Evolutionary conservation across 2,113 vertebrate genomes (phyloP), one percentile per base, ranked within the genome.

Genomic region (Alectura lathami): DNA sequence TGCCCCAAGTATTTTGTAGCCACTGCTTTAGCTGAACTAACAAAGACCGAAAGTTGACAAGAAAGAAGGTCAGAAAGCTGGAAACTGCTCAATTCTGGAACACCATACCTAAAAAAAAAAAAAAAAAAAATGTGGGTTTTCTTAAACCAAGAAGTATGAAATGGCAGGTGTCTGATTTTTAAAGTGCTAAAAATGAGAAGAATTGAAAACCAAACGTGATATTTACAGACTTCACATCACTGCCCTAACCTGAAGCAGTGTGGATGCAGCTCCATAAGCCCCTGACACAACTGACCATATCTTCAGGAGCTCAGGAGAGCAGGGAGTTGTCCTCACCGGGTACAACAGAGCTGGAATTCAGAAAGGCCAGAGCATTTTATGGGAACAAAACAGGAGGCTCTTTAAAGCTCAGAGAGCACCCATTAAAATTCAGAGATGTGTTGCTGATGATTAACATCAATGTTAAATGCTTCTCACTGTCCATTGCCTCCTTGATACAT

Each of bases 391-490:
- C 16, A 94, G 50, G 18, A 84, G 45, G 17, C 9, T 74, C 75
- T 85, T 81, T 60, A 82, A 78, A 88, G 70, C 79, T 82, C 66
- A 82, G 40, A 32, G 64, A 51, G 27, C 48, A n/a, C 45, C 90
- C 66, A 78, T 78, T 74, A 85, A 85, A 95, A 92, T 91, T 82
- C 75, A 85, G 38, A 90, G 40, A 64, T 60, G 20, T 27, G 13
- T 45, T 90, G 45, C 87, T 88, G 66, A 85, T 90, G 29, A 82
- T 51, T 82, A 68, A 80, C 48, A n/a, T 27, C 66, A 74, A 62
- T 59, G 56, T 82, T 85, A 82, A 91, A 89, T 30, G 47, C 53
- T 84, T 48, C 74, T 68, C 36, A 57, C 66, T 60, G 66, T 40
- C 74, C 78, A 81, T 84, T 94, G 84, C 38, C 36, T 86, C 36